Conservation (phyloP, 2,888 invertebrate species). For the Spatulosminthurus flaviceps region DNA sequence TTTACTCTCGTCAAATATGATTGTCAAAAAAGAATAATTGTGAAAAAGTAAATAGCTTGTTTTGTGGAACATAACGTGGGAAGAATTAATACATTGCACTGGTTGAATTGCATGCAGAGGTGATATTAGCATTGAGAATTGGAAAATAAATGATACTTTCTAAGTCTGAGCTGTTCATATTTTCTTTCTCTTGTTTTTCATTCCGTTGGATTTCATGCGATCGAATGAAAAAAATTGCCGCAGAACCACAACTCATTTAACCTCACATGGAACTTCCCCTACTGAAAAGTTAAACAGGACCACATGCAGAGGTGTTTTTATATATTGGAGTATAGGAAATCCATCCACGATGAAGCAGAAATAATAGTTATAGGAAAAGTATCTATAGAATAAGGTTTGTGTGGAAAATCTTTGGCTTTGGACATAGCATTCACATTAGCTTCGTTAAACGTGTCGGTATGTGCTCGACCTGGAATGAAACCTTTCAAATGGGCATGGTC, state of each 20-base stretch:
- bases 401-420: too few relatives aligned
- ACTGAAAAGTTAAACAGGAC: not conserved
- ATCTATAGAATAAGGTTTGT: too few relatives aligned
- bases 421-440: too few relatives aligned
- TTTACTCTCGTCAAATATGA: too few relatives aligned
- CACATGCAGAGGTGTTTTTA: not conserved
- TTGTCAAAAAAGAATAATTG: not conserved
- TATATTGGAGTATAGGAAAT: too few relatives aligned
- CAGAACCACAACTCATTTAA: constrained; percentile 7
- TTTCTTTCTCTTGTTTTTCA: not conserved
- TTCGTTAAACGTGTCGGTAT: too few relatives aligned
- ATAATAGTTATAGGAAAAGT: too few relatives aligned
- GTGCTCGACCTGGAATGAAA: too few relatives aligned
- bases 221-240: not conserved
- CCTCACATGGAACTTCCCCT: not conserved
- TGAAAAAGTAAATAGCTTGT: not conserved
- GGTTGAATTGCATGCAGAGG: constrained; percentile 7
- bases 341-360: too few relatives aligned
- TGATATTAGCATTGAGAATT: not conserved
- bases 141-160: constrained; percentile 5
- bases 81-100: not conserved
- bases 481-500: too few relatives aligned
- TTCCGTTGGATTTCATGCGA: not conserved
- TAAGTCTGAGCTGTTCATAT: not conserved
- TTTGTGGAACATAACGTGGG: too few relatives aligned